Evolutionary conservation across 2,797 vertebrate species (phyloP), one percentile per base, ranked within the genome.

Genomic region (Diplodus puntazzo): DNA sequence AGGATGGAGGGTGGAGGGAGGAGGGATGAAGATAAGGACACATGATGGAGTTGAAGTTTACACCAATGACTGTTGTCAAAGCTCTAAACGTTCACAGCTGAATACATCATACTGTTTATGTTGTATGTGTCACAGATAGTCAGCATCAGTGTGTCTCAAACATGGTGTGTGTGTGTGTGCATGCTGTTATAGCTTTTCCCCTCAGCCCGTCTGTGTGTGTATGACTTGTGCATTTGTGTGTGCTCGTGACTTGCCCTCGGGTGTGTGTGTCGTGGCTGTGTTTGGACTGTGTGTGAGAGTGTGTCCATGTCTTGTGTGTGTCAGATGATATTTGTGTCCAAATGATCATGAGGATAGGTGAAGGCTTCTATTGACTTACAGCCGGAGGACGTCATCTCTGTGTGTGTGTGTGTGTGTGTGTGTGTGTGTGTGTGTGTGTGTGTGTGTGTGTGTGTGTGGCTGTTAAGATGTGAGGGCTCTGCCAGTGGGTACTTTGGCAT

Each of bases 401-500:
- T 62, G 52, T 72, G 55, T 69, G 30, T 69, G 63, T 61, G 27
- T 72, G 53, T 64, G 52, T 71, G 58, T 52, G 60, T 71, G 42
- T 69, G 62, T 75, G 60, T 64, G 20, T 63, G 76, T 60, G 71
- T 53, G 13, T 55, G 55, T 67, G 57, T 61, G 27, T 71, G 53
- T 64, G 52, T 70, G 58, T 52, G 59, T 71, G 42, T 66, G 62
- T 75, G 61, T 64, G 20, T 63, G 76, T 60, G 71, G 21, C 16
- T 54, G 20, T 50, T 42, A 54, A 57, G 64, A 73, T 53, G 13
- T 55, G 49, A 62, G 57, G 61, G 69, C 48, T 63, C 25, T 75
- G 87, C 90, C 88, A 77, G 55, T 79, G 84, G 88, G 82, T 67
- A 79, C 60, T 78, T 54, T 85, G 84, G 87, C 86, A 75, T 84